Evolutionary conservation across 2,888 invertebrate genomes (phyloP), one percentile per base, ranked within the genome.

Genomic region (Brachypalpus laphriformis): DNA sequence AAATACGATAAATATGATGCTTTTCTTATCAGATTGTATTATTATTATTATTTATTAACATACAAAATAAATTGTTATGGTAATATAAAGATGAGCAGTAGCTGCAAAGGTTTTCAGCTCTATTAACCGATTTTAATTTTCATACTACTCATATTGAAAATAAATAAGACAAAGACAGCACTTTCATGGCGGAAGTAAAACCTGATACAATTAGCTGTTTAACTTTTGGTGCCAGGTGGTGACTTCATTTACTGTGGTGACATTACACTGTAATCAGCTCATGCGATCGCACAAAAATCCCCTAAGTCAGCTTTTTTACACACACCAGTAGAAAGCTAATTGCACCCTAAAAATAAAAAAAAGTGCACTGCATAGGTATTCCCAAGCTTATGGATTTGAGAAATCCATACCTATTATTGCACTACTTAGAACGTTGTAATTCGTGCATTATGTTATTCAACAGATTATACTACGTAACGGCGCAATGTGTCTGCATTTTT

Each of bases 171-270:
- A n/a, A n/a, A n/a, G 25, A 5, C 5, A 25, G 8, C 16, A 8
- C 42, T 63, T 16, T 18, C 51, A n/a, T 45, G 63, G 56, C 83
- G 83, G 83, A 85, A 80, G 57, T 71, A 59, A 70, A 40, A 37
- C 34, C 45, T 42, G 51, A 59, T 57, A 49, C 28, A 20, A 45
- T 47, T 14, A 59, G 6, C 5, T 11, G 14, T 22, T 54, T 34
- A 25, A 71, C 1, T 25, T 57, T 37, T 16, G 18, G 7, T 59
- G 56, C 18, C 85, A 85, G 85, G 65, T 81, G 75, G 75, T 76
- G 14, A 42, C 45, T 45, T 75, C 25, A 20, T 20, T 59, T 25
- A 59, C 20, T 54, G 72, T 49, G 37, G 5, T 34, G 45, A 40
- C 45, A 74, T 40, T 68, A 59, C 8, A 59, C 68, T 78, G 47